Evolutionary conservation across 1,140 invertebrate species (phyloP).

Genomic region (Trichonephila clavipes): DNA sequence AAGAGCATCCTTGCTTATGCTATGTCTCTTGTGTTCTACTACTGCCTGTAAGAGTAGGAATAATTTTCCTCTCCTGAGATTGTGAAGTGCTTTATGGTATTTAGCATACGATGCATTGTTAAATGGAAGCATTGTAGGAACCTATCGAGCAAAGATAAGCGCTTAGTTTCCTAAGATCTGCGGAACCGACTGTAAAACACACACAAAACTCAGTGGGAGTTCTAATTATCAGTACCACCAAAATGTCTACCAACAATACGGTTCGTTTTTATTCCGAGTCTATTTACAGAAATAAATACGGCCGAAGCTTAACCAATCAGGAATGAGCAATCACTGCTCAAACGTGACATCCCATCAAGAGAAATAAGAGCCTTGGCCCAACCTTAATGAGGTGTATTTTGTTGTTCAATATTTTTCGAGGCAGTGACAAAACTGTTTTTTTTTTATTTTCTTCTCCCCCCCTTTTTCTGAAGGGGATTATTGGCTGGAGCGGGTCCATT

Average conservation of each 20-base stretch:
- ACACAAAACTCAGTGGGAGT: no score
- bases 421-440: constrained; percentile 45
- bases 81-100: no score
- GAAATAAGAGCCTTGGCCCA: constrained; percentile 20
- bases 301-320: constrained; percentile 4
- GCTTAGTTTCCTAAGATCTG: no score
- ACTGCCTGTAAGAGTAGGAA: no score
- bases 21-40: no score
- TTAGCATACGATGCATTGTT: no score
- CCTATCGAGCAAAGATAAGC: no score
- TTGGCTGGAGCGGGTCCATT: neutral
- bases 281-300: constrained; percentile 29
- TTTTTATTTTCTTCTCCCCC: neutral
- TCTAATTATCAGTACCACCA: no score
- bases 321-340: constrained; percentile 47
- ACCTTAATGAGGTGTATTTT: constrained; percentile 36
- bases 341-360: constrained; percentile 40
- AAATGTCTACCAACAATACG: neutral
- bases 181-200: no score
- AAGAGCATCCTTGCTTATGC: no score
- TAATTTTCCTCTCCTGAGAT: no score
- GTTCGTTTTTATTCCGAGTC: neutral
- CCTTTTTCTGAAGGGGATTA: neutral
- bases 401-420: constrained; percentile 34
- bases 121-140: no score